These are phyloP conservation scores for Eremophila alpestris DNA, from an alignment of 2,797 vertebrate genomes.

Conservation along the genomic window DNA sequence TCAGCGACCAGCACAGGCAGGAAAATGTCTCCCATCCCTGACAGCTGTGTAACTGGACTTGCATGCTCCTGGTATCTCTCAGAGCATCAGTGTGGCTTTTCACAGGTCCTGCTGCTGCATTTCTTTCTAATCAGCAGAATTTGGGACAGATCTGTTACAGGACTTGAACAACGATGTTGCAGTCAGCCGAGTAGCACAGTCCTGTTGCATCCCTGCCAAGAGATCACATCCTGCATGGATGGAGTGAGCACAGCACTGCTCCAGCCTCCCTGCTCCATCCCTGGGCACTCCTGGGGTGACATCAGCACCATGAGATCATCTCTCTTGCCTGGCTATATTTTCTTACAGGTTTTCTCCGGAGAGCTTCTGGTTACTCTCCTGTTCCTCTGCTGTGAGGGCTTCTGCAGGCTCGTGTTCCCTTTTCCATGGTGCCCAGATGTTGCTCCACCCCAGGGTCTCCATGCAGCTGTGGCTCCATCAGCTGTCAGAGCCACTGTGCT, in stretches of 20 bases:
- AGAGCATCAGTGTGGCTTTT: not conserved
- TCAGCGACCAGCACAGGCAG: constrained; percentile 18
- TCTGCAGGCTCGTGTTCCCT: not conserved
- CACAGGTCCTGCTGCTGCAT: not conserved
- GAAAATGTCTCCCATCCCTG: not conserved
- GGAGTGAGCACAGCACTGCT: not conserved
- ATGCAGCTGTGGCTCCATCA: constrained; percentile 23
- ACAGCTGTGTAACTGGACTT: not conserved
- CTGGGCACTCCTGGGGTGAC: not conserved
- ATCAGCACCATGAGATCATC: not conserved
- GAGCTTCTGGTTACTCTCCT: constrained; percentile 7
- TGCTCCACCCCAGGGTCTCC: not conserved
- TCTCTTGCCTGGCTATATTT: not conserved
- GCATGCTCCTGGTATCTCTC: not conserved
- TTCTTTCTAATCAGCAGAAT: not conserved
- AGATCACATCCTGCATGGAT: not conserved
- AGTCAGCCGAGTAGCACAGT: not conserved
- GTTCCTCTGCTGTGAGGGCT: constrained; percentile 18
- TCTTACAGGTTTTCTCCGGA: not conserved
- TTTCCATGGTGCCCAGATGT: constrained; percentile 4
- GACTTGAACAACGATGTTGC: not conserved
- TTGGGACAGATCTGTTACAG: not conserved
- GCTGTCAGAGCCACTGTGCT: not conserved
- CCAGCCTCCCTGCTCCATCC: not conserved
- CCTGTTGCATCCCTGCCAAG: not conserved